Percentiles rank a stretch among this genome's conserved stretches.
Evolutionary conservation across 2,113 vertebrate genomes (phyloP).

Genomic region (cat (Felis catus)): F.catus_Fca126_mat1.0 CM031413.1:95423001-95423500

Average conservation of each 20-base stretch:
- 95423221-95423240: not conserved
- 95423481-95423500: not conserved
- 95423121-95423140: not conserved
- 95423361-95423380: not conserved
- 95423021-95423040: not conserved
- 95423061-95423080: not conserved
- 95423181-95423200: not conserved
- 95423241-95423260: not conserved
- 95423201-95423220: not conserved
- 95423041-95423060: not conserved
- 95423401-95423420: not conserved
- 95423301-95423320: not conserved
- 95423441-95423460: not conserved
- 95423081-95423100: not conserved
- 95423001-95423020: not conserved
- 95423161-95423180: not conserved
- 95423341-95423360: not conserved
- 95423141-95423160: not conserved
- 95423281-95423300: too few relatives aligned
- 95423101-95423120: not conserved
- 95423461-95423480: not conserved
- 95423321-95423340: not conserved
- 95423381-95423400: not conserved
- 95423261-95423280: too few relatives aligned
- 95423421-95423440: not conserved